These are phyloP conservation scores for Crocallis elinguaria DNA, from an alignment of 2,888 invertebrate species.

Conservation along the genomic window DNA sequence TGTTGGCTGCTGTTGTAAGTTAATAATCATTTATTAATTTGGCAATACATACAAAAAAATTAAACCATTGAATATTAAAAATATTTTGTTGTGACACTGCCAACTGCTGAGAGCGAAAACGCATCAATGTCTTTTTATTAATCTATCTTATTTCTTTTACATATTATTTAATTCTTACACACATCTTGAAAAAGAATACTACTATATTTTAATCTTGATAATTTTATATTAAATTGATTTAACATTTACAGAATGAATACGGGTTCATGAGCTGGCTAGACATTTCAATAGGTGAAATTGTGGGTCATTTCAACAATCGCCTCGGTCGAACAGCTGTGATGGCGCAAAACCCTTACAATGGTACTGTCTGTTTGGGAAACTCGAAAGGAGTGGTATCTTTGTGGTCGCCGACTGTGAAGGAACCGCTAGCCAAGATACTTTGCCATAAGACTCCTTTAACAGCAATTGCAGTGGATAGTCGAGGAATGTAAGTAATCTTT, in stretches of 20 bases:
- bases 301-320: constrained; percentile 90
- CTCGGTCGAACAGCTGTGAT: constrained; percentile 92
- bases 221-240: background rate
- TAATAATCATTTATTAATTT: too few species aligned
- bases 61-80: too few species aligned
- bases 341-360: constrained; percentile 98
- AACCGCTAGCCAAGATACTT: constrained; percentile 95
- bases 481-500: constrained; percentile 88
- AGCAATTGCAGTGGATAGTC: constrained; percentile 92
- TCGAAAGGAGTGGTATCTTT: constrained; percentile 96
- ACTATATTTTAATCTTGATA: too few species aligned
- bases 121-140: too few species aligned
- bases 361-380: constrained; percentile 95
- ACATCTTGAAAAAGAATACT: too few species aligned
- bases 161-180: too few species aligned
- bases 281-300: constrained; percentile 95
- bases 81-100: too few species aligned
- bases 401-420: constrained; percentile 96
- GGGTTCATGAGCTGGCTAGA: constrained; percentile 97
- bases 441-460: constrained; percentile 94
- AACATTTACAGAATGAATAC: constrained; percentile 84
- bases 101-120: too few species aligned
- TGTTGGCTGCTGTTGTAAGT: constrained; percentile 92
- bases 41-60: too few species aligned
- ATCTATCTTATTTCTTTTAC: too few species aligned